Conservation (phyloP, 2,888 invertebrate genomes). For the Drosophila pseudotakahashii region DNA sequence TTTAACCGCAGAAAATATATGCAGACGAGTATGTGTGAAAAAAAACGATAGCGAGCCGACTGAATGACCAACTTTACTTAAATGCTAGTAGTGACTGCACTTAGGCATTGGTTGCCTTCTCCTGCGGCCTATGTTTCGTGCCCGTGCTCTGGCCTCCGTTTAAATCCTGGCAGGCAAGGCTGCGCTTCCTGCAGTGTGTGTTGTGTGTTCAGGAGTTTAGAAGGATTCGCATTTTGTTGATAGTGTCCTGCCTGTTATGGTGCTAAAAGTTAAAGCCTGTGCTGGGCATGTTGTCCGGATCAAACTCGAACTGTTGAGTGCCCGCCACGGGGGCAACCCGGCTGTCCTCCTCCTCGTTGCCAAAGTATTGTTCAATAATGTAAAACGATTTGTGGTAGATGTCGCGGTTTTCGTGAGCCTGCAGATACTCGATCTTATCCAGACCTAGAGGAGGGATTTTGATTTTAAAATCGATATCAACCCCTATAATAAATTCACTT, state of each 20-base stretch:
- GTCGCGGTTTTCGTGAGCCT: constrained; percentile 98
- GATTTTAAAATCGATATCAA: no score
- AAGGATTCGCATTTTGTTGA: constrained; percentile 7
- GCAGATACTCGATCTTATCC: constrained; percentile 98
- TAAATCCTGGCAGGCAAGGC: not conserved
- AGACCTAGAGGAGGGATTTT: constrained; percentile 87
- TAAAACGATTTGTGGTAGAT: constrained; percentile 98
- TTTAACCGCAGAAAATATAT: constrained; percentile 16
- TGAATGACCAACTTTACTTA: constrained; percentile 51
- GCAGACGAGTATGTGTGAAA: constrained; percentile 40
- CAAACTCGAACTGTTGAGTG: constrained; percentile 90
- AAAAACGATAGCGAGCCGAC: constrained; percentile 33
- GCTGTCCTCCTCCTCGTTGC: constrained; percentile 93
- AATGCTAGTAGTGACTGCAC: constrained; percentile 75
- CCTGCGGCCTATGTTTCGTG: not conserved
- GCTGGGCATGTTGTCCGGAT: constrained; percentile 88
- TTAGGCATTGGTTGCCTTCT: constrained; percentile 20
- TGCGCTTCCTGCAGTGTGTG: constrained; percentile 17
- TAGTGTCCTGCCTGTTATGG: constrained; percentile 11
- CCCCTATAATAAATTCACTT: not conserved
- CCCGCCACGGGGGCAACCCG: constrained; percentile 91
- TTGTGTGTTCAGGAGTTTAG: constrained; percentile 14
- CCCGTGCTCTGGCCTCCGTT: not conserved
- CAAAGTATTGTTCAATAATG: constrained; percentile 98
- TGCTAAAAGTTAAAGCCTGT: constrained; percentile 92